Evolutionary conservation across 2,113 vertebrate species (phyloP), one percentile per base, ranked within the genome.

Genomic region (Megaleporinus macrocephalus): DNA sequence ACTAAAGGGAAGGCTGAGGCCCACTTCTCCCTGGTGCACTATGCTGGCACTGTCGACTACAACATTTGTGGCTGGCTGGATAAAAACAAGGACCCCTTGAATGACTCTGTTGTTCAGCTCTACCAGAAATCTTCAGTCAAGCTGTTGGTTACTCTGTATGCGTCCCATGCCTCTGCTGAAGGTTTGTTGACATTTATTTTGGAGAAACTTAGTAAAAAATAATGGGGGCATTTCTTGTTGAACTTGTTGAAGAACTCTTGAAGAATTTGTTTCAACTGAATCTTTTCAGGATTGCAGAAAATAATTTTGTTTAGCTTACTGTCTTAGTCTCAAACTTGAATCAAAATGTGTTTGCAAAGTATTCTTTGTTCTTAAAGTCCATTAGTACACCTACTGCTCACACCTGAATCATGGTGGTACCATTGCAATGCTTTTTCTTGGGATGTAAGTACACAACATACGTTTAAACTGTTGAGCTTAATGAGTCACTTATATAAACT

Each of bases 61-160:
- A 97, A 96, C 85, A 94, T 96, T 61, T 1, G 62, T 1, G 95
- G 95, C 7, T 97, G 96, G 96, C 86, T 97, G 12, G 96, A 96
- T 62, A 97, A 97, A 83, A 97, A 97, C 90, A 97, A 97, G 73
- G 94, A 96, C 47, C 96, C 96, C 0, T 27, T 97, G 85, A 97
- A 96, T 0, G 96, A 96, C 62, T 95, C 94, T 0, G 95, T 96
- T 72, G 92, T 95, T 26, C 93, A 93, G 33, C 73, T 96, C 16
- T 96, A 95, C 87, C 95, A 96, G 90, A 96, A 96, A 84, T 94
- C 95, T 9, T 88, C 95, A 0, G 0, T 96, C 81, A 96, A 96
- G 36, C 95, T 95, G 14, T 0, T 96, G 63, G 90, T 92, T 57
- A 4, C 69, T 30, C 92, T 96, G 10, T 96, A 94, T 90, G 94